These are phyloP conservation scores for Heliothis subflexa DNA, from an alignment of 1,140 invertebrate genomes.

Conservation along the genomic window DNA sequence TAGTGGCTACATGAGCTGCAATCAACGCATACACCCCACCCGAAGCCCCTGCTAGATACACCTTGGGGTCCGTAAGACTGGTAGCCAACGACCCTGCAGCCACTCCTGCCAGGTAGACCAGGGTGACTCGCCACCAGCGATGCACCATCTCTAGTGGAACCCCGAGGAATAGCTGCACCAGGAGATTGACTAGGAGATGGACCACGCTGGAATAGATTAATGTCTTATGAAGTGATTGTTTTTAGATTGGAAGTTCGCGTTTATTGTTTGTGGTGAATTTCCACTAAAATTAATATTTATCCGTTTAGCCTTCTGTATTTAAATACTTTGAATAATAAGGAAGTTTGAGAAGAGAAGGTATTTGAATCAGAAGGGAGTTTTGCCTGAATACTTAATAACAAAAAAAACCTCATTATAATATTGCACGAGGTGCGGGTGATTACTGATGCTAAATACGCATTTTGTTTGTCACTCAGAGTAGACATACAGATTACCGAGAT, in stretches of 20 bases:
- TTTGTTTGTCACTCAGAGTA: no score
- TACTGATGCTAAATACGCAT: no score
- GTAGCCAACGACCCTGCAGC: slow-evolving; percentile 95
- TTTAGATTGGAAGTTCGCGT: background rate
- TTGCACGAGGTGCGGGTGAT: no score
- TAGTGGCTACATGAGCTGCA: slow-evolving; percentile 97
- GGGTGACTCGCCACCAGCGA: slow-evolving; percentile 95
- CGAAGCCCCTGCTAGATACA: slow-evolving; percentile 97
- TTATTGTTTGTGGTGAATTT: no score
- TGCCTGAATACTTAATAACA: no score
- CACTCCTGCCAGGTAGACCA: slow-evolving; percentile 94
- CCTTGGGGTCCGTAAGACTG: slow-evolving; percentile 95
- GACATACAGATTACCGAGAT: no score
- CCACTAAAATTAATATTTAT: no score
- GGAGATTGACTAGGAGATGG: slow-evolving; percentile 96
- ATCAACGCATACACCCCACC: slow-evolving; percentile 98
- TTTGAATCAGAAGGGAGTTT: no score
- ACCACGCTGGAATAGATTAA: slow-evolving; percentile 87
- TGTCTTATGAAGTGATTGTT: background rate
- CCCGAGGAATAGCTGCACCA: slow-evolving; percentile 97
- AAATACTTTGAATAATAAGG: no score
- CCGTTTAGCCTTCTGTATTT: no score
- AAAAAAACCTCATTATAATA: no score
- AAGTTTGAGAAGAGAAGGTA: no score
- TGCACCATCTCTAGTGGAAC: slow-evolving; percentile 98